Evolutionary conservation across 1,140 invertebrate species (phyloP), one percentile per base, ranked within the genome.

Genomic region (Delia radicum): DNA sequence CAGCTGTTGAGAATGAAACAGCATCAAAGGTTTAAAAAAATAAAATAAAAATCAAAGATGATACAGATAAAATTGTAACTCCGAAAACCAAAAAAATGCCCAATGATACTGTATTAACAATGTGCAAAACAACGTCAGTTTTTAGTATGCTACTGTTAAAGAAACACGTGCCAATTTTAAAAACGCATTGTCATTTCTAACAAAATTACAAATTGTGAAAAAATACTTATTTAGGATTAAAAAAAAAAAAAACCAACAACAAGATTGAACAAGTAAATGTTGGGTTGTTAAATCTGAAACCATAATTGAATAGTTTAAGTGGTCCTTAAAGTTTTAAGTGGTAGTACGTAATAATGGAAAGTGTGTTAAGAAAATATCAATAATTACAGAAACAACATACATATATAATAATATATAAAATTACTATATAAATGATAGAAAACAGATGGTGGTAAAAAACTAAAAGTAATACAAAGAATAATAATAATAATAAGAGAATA

Each of bases 31-130:
- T n/a, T 31, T 12, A 21, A 55, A 33, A 69, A 37, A 15, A 33
- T n/a, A 21, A n/a, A n/a, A n/a, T n/a, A n/a, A n/a, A 65, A 15
- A 27, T 65, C 28, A 65, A 69, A 69, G 65, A 69, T 69, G 29
- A 33, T 67, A 15, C 15, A 63, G 27, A 63, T 67, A 1, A 31
- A 67, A 18, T 15, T 55, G 18, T 33, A 31, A 69, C 29, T 69
- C 65, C 65, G 65, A 69, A 69, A 69, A 37, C 1, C 8, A 1
- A n/a, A 21, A 5, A 69, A 69, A 69, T 69, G 65, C 65, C 29
- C 65, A 69, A 33, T 37, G n/a, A 29, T 21, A 31, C 18, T 69
- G 10, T 65, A 33, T 69, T 69, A 7, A 69, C 29, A 37, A 69
- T 33, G 24, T 18, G 18, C 8, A 37, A 33, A 24, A 31, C 24